These are phyloP conservation scores for Elysia crispata DNA, from an alignment of 2,888 invertebrate species.

Conservation along the genomic window DNA sequence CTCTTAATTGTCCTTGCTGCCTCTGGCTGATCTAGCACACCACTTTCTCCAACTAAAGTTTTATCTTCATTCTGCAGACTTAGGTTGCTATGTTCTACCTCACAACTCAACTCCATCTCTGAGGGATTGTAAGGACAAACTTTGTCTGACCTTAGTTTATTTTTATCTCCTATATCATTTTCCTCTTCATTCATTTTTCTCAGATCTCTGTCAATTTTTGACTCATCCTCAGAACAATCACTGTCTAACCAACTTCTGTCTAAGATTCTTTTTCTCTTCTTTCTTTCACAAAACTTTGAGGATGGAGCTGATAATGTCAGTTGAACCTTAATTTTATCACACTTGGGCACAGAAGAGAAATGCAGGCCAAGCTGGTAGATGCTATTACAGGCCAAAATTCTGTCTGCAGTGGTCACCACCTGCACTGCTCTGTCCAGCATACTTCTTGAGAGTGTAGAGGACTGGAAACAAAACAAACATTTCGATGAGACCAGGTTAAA, in stretches of 20 bases:
- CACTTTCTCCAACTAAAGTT: background rate
- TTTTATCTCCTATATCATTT: conserved; percentile 20
- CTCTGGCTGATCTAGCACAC: no score
- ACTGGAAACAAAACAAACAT: conserved; percentile 2
- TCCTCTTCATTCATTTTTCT: background rate
- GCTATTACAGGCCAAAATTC: conserved; percentile 21
- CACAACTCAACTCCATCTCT: background rate
- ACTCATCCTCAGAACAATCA: conserved; percentile 63
- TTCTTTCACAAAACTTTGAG: conserved; percentile 28
- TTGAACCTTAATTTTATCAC: background rate
- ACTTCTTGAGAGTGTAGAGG: background rate
- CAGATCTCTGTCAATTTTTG: conserved; percentile 20
- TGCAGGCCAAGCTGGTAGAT: conserved; percentile 57
- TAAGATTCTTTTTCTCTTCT: conserved; percentile 58
- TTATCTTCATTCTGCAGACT: no score
- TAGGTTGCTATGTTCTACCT: background rate
- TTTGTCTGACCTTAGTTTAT: background rate
- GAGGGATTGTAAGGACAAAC: background rate
- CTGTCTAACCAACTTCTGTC: conserved; percentile 60
- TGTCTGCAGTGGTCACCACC: background rate
- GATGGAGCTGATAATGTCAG: conserved; percentile 3
- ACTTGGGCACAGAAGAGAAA: conserved; percentile 56
- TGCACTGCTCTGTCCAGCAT: conserved; percentile 24
- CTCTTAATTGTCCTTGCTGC: no score
- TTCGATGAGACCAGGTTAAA: no score